These are phyloP conservation scores for Mustelus asterias DNA, from an alignment of 2,113 vertebrate genomes.

Conservation along the genomic window DNA sequence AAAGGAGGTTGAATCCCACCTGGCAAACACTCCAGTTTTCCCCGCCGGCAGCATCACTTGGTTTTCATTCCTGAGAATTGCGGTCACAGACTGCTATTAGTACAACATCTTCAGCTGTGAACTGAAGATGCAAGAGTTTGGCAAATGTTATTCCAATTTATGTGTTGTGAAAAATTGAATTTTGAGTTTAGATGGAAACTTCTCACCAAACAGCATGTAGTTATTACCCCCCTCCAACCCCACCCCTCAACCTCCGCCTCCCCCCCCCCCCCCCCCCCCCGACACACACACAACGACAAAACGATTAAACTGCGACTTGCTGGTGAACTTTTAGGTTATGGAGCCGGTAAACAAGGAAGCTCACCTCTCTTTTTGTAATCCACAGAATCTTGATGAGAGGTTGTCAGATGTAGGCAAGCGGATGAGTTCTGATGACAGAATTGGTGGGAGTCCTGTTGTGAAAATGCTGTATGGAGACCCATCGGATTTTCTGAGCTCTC, in stretches of 20 bases:
- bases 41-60: no score
- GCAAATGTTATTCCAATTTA: neutral
- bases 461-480: constrained; percentile 50
- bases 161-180: neutral
- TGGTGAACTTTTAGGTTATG: neutral
- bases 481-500: constrained; percentile 42
- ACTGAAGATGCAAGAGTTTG: neutral
- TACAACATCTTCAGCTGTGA: neutral
- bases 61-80: no score
- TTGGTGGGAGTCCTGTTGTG: constrained; percentile 48
- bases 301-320: neutral
- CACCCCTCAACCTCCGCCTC: neutral
- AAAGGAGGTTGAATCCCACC: no score
- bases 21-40: no score
- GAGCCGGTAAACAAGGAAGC: neutral
- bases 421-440: constrained; percentile 46
- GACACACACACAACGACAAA: neutral
- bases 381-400: constrained; percentile 31
- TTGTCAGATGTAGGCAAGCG: constrained; percentile 46
- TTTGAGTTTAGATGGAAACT: neutral
- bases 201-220: neutral
- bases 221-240: neutral
- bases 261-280: no score
- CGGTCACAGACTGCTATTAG: neutral
- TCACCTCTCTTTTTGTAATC: neutral